Base-by-base conservation (phyloP, 1,140 invertebrate species). In the Babylonia areolata region DNA sequence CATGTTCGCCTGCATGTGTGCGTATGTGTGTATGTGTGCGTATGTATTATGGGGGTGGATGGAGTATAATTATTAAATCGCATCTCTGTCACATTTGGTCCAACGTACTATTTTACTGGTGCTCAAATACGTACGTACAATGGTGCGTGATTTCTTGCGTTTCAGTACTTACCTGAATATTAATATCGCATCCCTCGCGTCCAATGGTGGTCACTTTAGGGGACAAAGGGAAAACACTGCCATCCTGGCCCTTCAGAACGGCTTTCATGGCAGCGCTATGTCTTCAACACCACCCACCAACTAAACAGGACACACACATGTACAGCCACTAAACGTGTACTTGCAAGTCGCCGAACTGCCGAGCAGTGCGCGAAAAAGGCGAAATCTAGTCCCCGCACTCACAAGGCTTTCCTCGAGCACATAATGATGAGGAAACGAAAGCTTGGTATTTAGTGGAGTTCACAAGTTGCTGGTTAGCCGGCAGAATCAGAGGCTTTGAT, bases 151-250 rank as follows among this genome's bases (percentile, higher is more conserved):
- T n/a, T n/a, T n/a, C n/a, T n/a, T n/a, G n/a, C n/a, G n/a, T n/a
- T n/a, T n/a, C n/a, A n/a, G n/a, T n/a, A 64, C 83, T 87, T 91
- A 94, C 94, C 93, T 94, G 91, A 39, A 94, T 91, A 15, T 89
- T 90, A 35, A 94, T 88, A 89, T 94, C 94, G 90, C 94, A 94
- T 39, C 92, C 91, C 86, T 94, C 94, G 86, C 92, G 88, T 77
- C 94, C 94, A 84, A 95, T 87, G 20, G 94, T 94, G 58, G 94
- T 94, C 31, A 94, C 90, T 86, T 94, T 93, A 15, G 92, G 92
- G 2, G 92, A 80, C 37, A 94, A 81, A 15, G 85, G 89, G 83
- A 90, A 92, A 78, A 91, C 88, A 35, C 87, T 85, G 46, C 92
- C 92, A 87, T 94, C 93, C 42, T 85, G 81, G 80, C 89, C 91